Base-by-base conservation (phyloP, 92 coral and sea anemone species). In the Porites cylindrica region DNA sequence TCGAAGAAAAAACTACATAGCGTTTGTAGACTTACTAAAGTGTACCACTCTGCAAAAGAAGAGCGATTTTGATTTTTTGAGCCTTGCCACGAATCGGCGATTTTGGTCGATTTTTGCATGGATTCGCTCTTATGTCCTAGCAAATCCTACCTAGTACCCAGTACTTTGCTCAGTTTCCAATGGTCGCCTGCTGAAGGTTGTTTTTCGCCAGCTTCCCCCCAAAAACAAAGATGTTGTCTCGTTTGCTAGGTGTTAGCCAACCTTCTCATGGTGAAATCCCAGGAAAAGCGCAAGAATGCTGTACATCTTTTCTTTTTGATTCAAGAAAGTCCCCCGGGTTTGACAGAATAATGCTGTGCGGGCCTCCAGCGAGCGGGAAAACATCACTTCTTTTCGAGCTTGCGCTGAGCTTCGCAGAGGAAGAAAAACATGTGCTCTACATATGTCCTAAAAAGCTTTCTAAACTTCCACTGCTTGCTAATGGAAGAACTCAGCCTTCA, bases 381-480 rank as follows among this genome's bases (percentile, higher is more conserved):
- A 93, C 98, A 10, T 95, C 97, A 2, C 88, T 96, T 6, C 92
- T 96, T 23, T 96, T 96, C 51, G 93, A 94, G 66, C 91, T 93
- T 24, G 99, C 99, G 19, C 56, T 96, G 59, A 93, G 91, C 52
- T 95, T 89, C 76, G 98, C 98, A 17, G 98, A 96, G 23, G 94
- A 96, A 58, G 96, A 90, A 38, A 91, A 90, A 72, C 56, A 90
- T 51, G 99, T 96, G 65, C 89, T 96, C 18, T 96, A 85, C 51
- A 89, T 95, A 24, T 87, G 93, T 73, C 98, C 98, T 12, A 88
- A 79, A 71, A 92, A 91, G 18, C 51, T 92, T 56, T 78, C 83
- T 12, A 90, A 77, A 21, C 94, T 96, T 68, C 99, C 99, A 18
- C 77, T 90, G 10, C 86, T 92, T 61, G 89, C 92, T 32, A 93